Base-by-base conservation (phyloP, 2,797 vertebrate genomes). In the Galaxias olidus region DNA sequence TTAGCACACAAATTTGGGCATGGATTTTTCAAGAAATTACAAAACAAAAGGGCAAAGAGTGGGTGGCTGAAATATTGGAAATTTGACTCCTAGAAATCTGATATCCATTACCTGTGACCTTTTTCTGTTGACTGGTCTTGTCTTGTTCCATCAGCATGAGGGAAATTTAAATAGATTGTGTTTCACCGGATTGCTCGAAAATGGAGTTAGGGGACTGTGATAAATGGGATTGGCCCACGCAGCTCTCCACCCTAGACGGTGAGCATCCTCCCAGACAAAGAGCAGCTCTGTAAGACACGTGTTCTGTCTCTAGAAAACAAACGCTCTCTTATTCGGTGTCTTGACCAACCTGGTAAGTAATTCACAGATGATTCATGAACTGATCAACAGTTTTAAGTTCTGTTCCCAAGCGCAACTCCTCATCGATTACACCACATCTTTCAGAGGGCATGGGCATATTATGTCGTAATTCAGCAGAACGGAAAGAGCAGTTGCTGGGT, bases 31-130 rank as follows among this genome's bases (percentile, higher is more conserved):
- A 45, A 56, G 1, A 20, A 43, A 15, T 60, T 69, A 63, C 60
- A 74, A 72, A 77, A 70, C 47, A 66, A 73, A 75, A 63, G 42
- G 13, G 19, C 50, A 48, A 60, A 59, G 48, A 67, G 66, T 30
- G 13, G 17, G 18, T 1, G 40, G 53, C 65, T 66, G 66, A 74
- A 57, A 57, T 69, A 62, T 72, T 69, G 13, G 71, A 73, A 75
- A 69, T 73, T 74, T 74, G 55, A 20, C 74, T 63, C 17, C 75
- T 57, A 73, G 65, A 78, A 72, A 86, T 76, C 61, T 78, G 73
- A 84, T 73, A 87, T 86, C 70, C 68, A 85, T 82, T 82, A 84
- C 70, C 63, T 7, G 59, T 86, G 84, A 88, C 86, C 85, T 88
- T 86, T 86, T 69, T 59, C 49, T 75, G 74, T 76, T 43, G 12